Conservation (phyloP, 1,140 invertebrate species). For the Neodiprion lecontei region DNA sequence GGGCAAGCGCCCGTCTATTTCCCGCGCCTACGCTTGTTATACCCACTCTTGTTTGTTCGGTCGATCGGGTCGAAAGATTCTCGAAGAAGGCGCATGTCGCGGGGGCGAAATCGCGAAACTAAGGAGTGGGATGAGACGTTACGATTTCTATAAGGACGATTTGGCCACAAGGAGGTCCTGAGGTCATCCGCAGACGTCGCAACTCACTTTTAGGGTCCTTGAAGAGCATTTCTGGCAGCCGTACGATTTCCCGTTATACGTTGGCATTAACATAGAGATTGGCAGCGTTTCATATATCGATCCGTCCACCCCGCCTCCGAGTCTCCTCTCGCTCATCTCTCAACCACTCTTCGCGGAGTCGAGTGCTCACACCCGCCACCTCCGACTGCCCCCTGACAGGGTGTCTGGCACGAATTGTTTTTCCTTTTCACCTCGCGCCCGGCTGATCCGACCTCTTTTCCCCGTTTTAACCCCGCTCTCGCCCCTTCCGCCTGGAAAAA, state of each 20-base stretch:
- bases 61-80: too few species aligned
- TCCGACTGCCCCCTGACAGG: not conserved
- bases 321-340: not conserved
- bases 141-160: slow-evolving; percentile 9
- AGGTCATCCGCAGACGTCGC: slow-evolving; percentile 63
- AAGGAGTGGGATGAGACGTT: not conserved
- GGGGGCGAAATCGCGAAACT: too few species aligned
- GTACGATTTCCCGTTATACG: slow-evolving; percentile 35
- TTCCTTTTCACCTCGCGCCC: not conserved
- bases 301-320: slow-evolving; percentile 36
- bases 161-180: slow-evolving; percentile 46
- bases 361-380: not conserved
- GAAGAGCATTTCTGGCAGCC: slow-evolving; percentile 39
- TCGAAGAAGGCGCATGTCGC: too few species aligned
- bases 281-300: slow-evolving; percentile 61
- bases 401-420: slow-evolving; percentile 4
- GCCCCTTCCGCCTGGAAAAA: too few species aligned
- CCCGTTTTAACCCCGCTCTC: not conserved
- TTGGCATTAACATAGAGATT: slow-evolving; percentile 62
- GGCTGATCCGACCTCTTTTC: not conserved
- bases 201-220: slow-evolving; percentile 63
- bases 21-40: too few species aligned
- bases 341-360: not conserved
- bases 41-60: too few species aligned
- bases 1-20: too few species aligned